Percentiles rank a stretch among this genome's conserved stretches.
phyloP scores from a whole-genome alignment of 2,113 vertebrate species.

The Mormyrus lacerda region DNA sequence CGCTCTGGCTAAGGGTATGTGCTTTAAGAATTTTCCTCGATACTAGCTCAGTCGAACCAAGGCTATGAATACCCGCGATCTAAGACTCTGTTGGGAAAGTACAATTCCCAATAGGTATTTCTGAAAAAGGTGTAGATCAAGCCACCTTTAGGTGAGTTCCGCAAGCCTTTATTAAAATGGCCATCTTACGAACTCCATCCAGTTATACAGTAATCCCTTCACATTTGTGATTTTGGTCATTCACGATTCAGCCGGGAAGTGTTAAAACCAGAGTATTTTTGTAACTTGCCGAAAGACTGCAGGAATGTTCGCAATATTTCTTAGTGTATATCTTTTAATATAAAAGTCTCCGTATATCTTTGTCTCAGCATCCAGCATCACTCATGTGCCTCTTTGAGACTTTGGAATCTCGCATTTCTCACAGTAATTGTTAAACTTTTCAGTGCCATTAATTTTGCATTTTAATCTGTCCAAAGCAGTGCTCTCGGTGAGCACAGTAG shows the following conservation, averaged over 20 bases:
- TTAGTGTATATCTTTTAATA: background rate
- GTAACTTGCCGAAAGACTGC: background rate
- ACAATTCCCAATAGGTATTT: too few species aligned
- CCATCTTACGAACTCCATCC: background rate
- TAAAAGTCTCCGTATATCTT: background rate
- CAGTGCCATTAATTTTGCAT: background rate
- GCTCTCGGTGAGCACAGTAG: background rate
- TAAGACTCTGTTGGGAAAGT: too few species aligned
- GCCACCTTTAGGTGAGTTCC: background rate
- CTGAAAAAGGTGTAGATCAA: too few species aligned
- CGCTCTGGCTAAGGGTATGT: too few species aligned
- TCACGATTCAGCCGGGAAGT: background rate
- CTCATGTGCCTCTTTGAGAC: background rate
- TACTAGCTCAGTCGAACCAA: too few species aligned
- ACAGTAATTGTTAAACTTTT: background rate
- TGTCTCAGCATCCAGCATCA: background rate
- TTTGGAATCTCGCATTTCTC: background rate
- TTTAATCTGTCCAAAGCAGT: background rate
- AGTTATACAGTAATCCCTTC: background rate
- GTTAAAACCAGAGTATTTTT: background rate
- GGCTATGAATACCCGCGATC: too few species aligned
- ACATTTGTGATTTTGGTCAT: background rate
- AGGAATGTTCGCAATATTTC: background rate
- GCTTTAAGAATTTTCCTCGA: too few species aligned
- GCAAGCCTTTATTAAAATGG: background rate